Percentiles rank a stretch among this genome's conserved stretches.
Conservation (phyloP, 1,140 invertebrate species). For the Metaphire vulgaris region DNA sequence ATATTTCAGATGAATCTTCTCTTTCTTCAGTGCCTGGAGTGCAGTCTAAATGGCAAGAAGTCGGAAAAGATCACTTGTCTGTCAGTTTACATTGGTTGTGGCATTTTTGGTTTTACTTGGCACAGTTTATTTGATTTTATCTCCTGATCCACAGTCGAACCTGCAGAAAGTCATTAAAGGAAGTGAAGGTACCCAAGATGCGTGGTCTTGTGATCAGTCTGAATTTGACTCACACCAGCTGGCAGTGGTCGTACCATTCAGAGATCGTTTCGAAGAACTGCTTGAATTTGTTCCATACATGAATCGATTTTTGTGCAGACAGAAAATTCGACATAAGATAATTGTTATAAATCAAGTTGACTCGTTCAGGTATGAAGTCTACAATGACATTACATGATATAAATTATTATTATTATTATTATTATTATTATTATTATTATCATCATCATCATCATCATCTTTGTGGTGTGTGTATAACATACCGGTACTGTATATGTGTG, state of each 20-base stretch:
- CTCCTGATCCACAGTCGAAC: neutral
- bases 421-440: too few relatives aligned
- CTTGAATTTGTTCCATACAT: conserved; percentile 86
- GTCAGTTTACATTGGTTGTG: neutral
- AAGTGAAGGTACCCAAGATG: neutral
- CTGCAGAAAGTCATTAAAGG: neutral
- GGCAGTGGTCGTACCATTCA: conserved; percentile 75
- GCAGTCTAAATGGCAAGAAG: neutral
- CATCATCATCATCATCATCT: too few relatives aligned
- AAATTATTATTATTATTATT: too few relatives aligned
- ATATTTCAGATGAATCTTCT: too few relatives aligned
- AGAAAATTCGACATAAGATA: conserved; percentile 77
- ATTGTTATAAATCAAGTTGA: conserved; percentile 85
- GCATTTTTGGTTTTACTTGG: neutral
- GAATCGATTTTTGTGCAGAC: conserved; percentile 70
- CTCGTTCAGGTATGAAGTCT: conserved; percentile 49
- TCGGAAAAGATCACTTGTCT: neutral
- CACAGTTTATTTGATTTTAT: neutral
- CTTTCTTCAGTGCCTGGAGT: too few relatives aligned
- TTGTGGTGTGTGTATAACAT: too few relatives aligned
- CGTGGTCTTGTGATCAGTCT: neutral
- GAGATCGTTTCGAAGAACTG: conserved; percentile 91
- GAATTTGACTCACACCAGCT: too few relatives aligned
- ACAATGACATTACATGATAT: too few relatives aligned
- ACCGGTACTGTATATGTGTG: too few relatives aligned